These are phyloP conservation scores for Heterodera carotae DNA, from an alignment of 1,140 invertebrate species.

Conservation along the genomic window DNA sequence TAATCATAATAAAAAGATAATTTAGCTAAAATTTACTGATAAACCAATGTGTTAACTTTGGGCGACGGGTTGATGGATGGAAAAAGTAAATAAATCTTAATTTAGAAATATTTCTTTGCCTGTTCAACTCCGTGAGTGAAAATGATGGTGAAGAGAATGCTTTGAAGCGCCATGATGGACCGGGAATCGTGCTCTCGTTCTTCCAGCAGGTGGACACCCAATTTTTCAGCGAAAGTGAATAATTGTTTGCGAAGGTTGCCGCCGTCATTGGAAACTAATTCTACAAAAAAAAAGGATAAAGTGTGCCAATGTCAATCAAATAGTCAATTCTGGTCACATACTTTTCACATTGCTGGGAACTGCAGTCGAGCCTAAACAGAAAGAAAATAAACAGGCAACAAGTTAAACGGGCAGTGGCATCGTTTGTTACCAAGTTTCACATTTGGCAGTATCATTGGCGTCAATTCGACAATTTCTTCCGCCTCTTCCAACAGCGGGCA, in stretches of 20 bases:
- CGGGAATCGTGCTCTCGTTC: conserved; percentile 77
- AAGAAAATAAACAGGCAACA: not conserved
- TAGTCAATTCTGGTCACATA: not conserved
- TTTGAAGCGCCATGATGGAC: conserved; percentile 72
- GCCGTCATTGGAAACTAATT: conserved; percentile 43
- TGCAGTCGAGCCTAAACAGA: not conserved
- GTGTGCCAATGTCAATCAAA: not conserved
- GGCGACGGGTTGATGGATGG: too few relatives aligned
- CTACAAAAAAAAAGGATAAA: conserved; percentile 14
- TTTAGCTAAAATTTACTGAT: too few relatives aligned
- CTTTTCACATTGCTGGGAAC: not conserved
- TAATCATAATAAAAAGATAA: not conserved
- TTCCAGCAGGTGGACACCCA: conserved; percentile 72
- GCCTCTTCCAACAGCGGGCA: conserved; percentile 50
- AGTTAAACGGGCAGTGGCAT: not conserved
- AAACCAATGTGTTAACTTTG: too few relatives aligned
- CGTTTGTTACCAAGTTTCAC: conserved; percentile 6
- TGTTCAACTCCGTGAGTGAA: conserved; percentile 33
- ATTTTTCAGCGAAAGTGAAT: conserved; percentile 68
- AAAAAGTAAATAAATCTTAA: not conserved
- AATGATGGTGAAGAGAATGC: conserved; percentile 61
- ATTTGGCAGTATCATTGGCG: conserved; percentile 31
- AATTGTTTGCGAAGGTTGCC: conserved; percentile 68
- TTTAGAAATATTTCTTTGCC: conserved; percentile 10
- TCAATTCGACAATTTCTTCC: conserved; percentile 34